Conservation (phyloP, 2,888 invertebrate genomes). For the Drymonia ruficornis region DNA sequence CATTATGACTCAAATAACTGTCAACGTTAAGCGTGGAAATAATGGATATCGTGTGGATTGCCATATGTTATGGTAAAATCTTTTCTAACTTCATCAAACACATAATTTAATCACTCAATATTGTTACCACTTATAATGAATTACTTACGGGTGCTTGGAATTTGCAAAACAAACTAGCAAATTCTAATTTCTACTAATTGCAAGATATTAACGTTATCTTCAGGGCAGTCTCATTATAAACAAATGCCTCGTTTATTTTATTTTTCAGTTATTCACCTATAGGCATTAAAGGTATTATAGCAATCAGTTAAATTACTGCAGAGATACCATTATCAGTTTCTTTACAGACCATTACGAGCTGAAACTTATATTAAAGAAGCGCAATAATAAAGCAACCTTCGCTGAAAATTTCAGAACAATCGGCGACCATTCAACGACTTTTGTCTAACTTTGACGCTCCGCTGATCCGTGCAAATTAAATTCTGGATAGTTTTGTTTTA, state of each 20-base stretch:
- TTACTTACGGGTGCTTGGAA: no score
- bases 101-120: no score
- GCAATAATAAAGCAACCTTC: constrained; percentile 14
- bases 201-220: no score
- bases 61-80: no score
- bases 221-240: no score
- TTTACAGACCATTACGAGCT: constrained; percentile 13
- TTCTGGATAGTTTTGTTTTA: constrained; percentile 11
- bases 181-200: no score
- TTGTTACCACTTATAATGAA: no score
- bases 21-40: not conserved
- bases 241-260: not conserved
- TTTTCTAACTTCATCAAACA: no score
- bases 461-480: constrained; percentile 5
- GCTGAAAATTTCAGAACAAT: constrained; percentile 19
- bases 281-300: no score
- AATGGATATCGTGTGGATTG: not conserved
- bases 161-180: no score
- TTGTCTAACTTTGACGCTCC: constrained; percentile 12
- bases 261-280: not conserved
- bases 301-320: not conserved
- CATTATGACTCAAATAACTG: not conserved
- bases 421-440: constrained; percentile 26
- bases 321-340: constrained; percentile 8
- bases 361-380: constrained; percentile 15